Evolutionary conservation across 2,888 invertebrate species (phyloP).

Genomic region (Himalopsyche anomala): DNA sequence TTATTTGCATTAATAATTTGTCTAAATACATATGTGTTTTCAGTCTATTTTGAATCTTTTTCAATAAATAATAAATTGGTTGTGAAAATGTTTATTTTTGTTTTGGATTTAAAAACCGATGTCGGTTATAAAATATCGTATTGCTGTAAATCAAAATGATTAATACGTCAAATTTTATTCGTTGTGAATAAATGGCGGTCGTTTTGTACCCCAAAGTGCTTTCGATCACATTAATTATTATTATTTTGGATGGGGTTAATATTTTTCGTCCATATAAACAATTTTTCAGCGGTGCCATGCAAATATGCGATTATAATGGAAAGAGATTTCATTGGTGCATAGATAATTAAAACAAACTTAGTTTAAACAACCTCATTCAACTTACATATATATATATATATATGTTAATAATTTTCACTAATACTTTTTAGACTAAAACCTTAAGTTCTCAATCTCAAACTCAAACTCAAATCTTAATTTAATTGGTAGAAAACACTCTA

Average conservation of each 20-base stretch:
- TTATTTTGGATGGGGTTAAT: constrained; percentile 11
- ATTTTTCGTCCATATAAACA: not conserved
- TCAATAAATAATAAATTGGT: not conserved
- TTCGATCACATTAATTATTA: constrained; percentile 42
- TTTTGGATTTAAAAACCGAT: constrained; percentile 25
- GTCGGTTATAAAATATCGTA: constrained; percentile 42
- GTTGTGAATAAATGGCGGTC: constrained; percentile 38
- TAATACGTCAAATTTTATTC: constrained; percentile 43
- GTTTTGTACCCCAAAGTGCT: constrained; percentile 42
- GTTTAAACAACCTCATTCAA: too few relatives aligned
- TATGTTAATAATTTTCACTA: too few relatives aligned
- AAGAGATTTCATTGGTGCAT: not conserved
- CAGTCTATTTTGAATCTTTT: not conserved
- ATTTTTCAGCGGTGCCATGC: not conserved
- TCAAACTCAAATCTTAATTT: too few relatives aligned
- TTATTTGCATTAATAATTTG: too few relatives aligned
- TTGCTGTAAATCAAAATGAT: constrained; percentile 38
- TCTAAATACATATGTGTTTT: not conserved
- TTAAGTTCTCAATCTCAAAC: too few relatives aligned
- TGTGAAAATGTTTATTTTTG: constrained; percentile 29
- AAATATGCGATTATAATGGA: not conserved
- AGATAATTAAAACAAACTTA: too few relatives aligned
- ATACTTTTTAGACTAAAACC: too few relatives aligned
- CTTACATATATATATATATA: too few relatives aligned
- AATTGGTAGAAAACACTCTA: too few relatives aligned